Evolutionary conservation across 2,797 vertebrate species (phyloP).

Genomic region (Brotula barbata): DNA sequence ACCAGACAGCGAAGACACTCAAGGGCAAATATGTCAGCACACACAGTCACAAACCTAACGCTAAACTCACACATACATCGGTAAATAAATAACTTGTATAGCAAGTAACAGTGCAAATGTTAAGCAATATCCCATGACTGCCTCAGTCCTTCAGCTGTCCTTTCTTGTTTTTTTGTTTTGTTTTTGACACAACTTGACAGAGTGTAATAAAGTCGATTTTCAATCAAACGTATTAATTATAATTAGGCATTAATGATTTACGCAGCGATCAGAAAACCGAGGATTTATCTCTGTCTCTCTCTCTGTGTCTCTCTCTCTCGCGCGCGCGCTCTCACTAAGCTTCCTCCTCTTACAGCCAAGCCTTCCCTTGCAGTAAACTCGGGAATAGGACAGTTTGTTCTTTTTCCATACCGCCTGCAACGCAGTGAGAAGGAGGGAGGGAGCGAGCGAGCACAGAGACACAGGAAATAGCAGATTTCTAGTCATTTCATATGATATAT

Average conservation of each 20-base stretch:
- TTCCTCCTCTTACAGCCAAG: conserved; percentile 13
- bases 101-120: too few species aligned
- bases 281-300: conserved; percentile 7
- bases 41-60: neutral
- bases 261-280: neutral
- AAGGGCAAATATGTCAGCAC: neutral
- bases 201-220: too few species aligned
- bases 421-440: conserved; percentile 34
- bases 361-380: conserved; percentile 14
- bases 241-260: neutral
- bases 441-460: conserved; percentile 44
- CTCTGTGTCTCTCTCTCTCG: conserved; percentile 7
- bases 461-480: conserved; percentile 64
- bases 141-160: too few species aligned
- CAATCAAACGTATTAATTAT: neutral
- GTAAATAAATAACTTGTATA: neutral
- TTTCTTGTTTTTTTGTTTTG: too few species aligned
- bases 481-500: conserved; percentile 51
- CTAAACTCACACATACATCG: neutral
- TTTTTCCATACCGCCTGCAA: conserved; percentile 51
- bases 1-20: neutral
- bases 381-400: conserved; percentile 53
- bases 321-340: conserved; percentile 1
- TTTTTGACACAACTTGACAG: too few species aligned
- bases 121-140: too few species aligned